Evolutionary conservation across 2,113 vertebrate species (phyloP).

Genomic region (Stigmatopora nigra): DNA sequence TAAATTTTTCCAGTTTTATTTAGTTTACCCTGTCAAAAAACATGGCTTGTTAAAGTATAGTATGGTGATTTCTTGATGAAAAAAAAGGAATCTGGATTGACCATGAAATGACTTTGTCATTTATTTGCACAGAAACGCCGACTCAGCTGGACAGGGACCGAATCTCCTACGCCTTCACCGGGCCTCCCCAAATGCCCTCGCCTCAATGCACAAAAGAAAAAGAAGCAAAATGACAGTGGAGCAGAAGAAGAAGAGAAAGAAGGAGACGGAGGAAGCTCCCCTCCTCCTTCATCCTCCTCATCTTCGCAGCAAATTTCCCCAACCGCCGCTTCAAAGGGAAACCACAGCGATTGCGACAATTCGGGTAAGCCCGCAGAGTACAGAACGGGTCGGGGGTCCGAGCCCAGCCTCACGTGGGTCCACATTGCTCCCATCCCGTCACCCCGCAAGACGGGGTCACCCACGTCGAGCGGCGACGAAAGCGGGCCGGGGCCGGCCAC

Average conservation of each 20-base stretch:
- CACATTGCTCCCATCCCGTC: constrained; percentile 75
- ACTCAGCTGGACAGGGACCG: constrained; percentile 67
- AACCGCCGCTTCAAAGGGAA: constrained; percentile 25
- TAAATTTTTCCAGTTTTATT: not conserved
- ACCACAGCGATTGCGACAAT: constrained; percentile 20
- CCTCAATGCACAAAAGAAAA: constrained; percentile 28
- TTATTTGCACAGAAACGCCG: constrained; percentile 64
- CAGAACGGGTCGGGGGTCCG: constrained; percentile 55
- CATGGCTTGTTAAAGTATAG: no score
- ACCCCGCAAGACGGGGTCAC: constrained; percentile 52
- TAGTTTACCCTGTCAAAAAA: not conserved
- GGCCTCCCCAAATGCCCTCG: constrained; percentile 41
- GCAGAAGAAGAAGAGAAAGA: not conserved
- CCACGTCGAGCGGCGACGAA: not conserved
- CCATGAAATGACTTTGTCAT: constrained; percentile 6
- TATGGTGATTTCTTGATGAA: no score
- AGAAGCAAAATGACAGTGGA: constrained; percentile 9
- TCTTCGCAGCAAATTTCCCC: constrained; percentile 1
- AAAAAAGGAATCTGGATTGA: constrained; percentile 1
- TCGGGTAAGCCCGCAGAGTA: constrained; percentile 24
- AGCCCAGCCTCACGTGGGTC: constrained; percentile 78
- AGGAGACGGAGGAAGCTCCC: not conserved
- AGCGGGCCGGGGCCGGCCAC: constrained; percentile 56
- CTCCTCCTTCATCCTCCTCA: constrained; percentile 8
- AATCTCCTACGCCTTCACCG: constrained; percentile 46